Evolutionary conservation across 2,888 invertebrate species (phyloP), one percentile per base, ranked within the genome.

Genomic region (Willowsia nigromaculata): DNA sequence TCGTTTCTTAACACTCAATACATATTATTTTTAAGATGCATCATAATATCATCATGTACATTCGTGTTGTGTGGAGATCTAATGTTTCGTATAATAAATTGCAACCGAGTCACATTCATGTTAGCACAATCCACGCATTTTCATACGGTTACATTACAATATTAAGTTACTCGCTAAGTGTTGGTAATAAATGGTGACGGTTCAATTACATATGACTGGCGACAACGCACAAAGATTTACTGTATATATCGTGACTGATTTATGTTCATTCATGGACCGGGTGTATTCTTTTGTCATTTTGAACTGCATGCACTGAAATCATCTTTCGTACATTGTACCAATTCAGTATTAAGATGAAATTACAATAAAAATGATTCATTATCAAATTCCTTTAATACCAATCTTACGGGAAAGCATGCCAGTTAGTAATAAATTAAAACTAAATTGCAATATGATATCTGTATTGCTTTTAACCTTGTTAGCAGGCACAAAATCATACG

Each of bases 221-320:
- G 68, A 80, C 80, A 87, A 81, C 59, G 71, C 71, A 71, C 59
- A 76, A 50, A 76, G 53, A 50, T 76, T 76, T 76, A 30, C 76
- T 76, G 30, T 50, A 25, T 37, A 22, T 37, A 50, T 50, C 47
- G 76, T 76, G 33, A 76, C 30, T 76, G 50, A 76, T 76, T 76
- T 53, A 76, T 50, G 76, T 43, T 13, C 0, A 22, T 74, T 71
- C 40, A n/a, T 62, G 62, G 62, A 27, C 47, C 74, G 74, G 74
- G 43, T 74, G 9, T 40, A 37, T 13, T 2, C 27, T 74, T 74
- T 76, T 50, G 53, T 18, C 50, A 22, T n/a, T 50, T 76, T 76
- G 50, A 50, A 30, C 15, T 30, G 18, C n/a, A 43, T 74, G 27
- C 74, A 47, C 43, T 40, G 18, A 40, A 40, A 27, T 40, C 40